These are phyloP conservation scores for Perodicticus potto DNA, from an alignment of 2,797 vertebrate genomes.

Conservation along the genomic window DNA sequence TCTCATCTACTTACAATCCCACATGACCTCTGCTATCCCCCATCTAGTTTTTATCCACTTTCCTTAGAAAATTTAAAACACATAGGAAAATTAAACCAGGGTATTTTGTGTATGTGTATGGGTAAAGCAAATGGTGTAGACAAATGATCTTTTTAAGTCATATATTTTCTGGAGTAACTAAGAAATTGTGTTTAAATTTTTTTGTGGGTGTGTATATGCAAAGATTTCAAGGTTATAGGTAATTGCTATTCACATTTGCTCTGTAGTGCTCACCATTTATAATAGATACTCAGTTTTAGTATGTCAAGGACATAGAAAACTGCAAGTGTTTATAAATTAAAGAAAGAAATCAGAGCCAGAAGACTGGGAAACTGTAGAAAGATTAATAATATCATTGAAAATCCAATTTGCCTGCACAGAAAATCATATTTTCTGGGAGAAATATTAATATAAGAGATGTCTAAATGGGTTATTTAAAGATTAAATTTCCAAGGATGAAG, in stretches of 20 bases:
- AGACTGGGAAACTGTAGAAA: conserved; percentile 72
- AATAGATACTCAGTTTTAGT: conserved; percentile 46
- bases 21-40: rapidly evolving
- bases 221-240: conserved; percentile 43
- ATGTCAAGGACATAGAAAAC: conserved; percentile 64
- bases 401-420: conserved; percentile 72
- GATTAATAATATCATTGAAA: conserved; percentile 79
- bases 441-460: conserved; percentile 74
- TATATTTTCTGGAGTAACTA: background rate
- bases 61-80: background rate
- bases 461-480: conserved; percentile 76
- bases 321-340: conserved; percentile 75
- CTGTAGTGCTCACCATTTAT: conserved; percentile 47
- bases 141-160: background rate
- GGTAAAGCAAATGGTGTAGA: background rate
- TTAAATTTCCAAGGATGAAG: conserved; percentile 68
- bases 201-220: background rate
- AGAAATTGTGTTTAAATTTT: conserved; percentile 18
- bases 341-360: conserved; percentile 70
- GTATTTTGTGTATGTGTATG: background rate
- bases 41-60: background rate
- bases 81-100: background rate
- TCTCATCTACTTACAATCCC: background rate
- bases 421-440: conserved; percentile 72
- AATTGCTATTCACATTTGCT: conserved; percentile 21